phyloP scores from a whole-genome alignment of 2,888 invertebrate species.

The Amorpha juglandis region DNA sequence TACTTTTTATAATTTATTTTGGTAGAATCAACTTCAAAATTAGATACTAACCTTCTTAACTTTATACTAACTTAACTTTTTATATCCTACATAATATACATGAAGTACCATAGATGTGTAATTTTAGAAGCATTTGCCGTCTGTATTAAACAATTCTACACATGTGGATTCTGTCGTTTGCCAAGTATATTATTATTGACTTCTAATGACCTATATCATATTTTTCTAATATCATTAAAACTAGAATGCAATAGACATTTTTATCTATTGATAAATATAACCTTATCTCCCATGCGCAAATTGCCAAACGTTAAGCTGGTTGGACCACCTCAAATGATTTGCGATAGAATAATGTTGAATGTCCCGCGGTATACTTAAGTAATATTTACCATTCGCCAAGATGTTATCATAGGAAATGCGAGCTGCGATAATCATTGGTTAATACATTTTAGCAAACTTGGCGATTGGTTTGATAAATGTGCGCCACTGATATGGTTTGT shows the following conservation, averaged over 20 bases:
- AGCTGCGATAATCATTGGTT: background rate
- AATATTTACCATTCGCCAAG: conserved; percentile 1
- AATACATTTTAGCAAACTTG: background rate
- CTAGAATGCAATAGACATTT: background rate
- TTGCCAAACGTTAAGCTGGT: conserved; percentile 53
- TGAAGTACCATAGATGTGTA: too few relatives aligned
- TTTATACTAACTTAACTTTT: too few relatives aligned
- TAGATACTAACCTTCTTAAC: too few relatives aligned
- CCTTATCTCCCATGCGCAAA: conserved; percentile 42
- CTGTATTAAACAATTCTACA: too few relatives aligned
- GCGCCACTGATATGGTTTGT: too few relatives aligned
- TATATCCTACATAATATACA: too few relatives aligned
- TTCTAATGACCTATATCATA: background rate
- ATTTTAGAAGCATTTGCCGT: too few relatives aligned
- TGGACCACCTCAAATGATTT: conserved; percentile 35
- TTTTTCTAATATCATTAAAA: background rate
- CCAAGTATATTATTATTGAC: background rate
- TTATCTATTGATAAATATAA: conserved; percentile 29
- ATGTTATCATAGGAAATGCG: background rate
- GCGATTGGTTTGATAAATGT: too few relatives aligned
- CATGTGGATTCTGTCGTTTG: too few relatives aligned
- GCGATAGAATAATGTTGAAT: conserved; percentile 17
- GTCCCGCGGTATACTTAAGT: background rate
- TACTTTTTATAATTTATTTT: too few relatives aligned
- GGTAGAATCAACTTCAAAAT: too few relatives aligned